These are phyloP conservation scores for Bradypus variegatus DNA, from an alignment of 2,797 vertebrate species.

Conservation along the genomic window DNA sequence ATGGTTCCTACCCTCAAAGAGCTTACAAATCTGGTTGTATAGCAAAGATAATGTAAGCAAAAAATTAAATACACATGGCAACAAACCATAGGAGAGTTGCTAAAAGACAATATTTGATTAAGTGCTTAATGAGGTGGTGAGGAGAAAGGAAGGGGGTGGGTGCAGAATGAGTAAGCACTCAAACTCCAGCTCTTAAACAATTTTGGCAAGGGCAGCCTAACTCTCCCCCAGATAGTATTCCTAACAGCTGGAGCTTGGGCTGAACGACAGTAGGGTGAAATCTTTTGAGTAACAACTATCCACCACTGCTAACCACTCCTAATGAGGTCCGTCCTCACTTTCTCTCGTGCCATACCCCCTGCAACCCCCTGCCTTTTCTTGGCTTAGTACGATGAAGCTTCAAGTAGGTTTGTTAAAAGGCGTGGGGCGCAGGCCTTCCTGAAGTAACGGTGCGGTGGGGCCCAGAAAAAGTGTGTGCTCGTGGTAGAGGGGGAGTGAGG, in stretches of 20 bases:
- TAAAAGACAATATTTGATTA: not conserved
- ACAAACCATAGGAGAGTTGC: not conserved
- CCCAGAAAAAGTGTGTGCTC: not conserved
- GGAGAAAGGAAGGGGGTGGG: not conserved
- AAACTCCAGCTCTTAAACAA: not conserved
- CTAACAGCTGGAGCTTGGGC: not conserved
- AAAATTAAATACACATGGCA: not conserved
- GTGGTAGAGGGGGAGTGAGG: not conserved
- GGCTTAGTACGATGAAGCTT: not conserved
- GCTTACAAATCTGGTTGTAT: not conserved
- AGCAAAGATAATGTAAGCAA: not conserved
- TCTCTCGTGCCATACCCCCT: accelerated
- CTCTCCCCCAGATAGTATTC: not conserved
- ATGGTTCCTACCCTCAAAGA: not conserved
- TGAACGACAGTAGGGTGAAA: not conserved
- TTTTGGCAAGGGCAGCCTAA: not conserved
- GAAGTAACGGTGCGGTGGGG: not conserved
- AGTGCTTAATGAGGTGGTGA: not conserved
- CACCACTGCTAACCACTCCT: not conserved
- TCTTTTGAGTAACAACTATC: not conserved
- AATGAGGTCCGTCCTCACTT: not conserved
- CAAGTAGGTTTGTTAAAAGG: not conserved
- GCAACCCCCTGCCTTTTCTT: accelerated
- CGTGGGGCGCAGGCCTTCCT: not conserved
- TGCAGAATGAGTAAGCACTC: not conserved